phyloP scores from a whole-genome alignment of 2,113 vertebrate genomes.

The Ploceus nigricollis region DNA sequence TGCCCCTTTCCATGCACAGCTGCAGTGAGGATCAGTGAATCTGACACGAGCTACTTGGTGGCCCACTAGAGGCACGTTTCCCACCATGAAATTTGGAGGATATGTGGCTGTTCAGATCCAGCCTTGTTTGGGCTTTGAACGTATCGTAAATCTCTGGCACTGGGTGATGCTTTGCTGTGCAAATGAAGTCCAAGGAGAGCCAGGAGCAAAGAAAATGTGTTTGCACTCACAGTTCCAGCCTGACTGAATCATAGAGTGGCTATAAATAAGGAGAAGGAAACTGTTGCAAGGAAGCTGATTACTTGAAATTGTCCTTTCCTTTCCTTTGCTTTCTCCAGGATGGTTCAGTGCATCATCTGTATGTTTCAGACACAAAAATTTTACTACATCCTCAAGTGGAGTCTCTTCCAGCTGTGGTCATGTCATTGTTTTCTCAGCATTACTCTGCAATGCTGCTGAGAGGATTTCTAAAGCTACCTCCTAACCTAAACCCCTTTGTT shows the following conservation, averaged over 20 bases:
- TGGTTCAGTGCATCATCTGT: conserved; percentile 10
- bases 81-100: not conserved
- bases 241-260: conserved; percentile 18
- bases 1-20: not conserved
- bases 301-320: conserved; percentile 26
- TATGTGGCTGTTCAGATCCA: conserved; percentile 12
- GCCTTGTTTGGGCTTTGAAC: conserved; percentile 13
- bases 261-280: conserved; percentile 58
- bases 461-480: not conserved
- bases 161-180: conserved; percentile 29
- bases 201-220: conserved; percentile 25
- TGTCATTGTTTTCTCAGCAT: not conserved
- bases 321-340: conserved; percentile 16
- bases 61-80: not conserved
- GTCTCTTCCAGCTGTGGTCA: not conserved
- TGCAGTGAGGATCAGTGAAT: not conserved
- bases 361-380: not conserved
- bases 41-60: not conserved
- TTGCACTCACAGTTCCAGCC: conserved; percentile 37
- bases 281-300: conserved; percentile 37
- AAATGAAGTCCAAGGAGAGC: conserved; percentile 49
- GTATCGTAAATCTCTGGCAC: conserved; percentile 1
- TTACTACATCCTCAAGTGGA: not conserved
- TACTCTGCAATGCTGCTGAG: not conserved
- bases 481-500: not conserved